A percentile compares a stretch with the other conserved stretches of the same genome.
Evolutionary conservation across 2,797 vertebrate genomes (phyloP).

Genomic region (Kryptolebias ocellatus): DNA sequence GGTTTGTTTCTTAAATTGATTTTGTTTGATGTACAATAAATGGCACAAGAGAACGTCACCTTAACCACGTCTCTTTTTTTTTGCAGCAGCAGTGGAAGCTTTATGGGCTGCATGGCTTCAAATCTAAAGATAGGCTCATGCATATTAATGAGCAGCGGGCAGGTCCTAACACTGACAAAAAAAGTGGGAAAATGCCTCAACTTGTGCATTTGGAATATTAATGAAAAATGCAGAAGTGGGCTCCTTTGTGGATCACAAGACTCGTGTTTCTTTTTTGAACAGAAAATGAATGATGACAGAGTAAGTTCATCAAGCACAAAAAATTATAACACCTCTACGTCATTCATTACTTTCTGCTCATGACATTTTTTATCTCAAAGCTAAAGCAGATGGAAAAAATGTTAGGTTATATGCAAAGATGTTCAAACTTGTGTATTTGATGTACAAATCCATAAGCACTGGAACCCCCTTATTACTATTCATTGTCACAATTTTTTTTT

Average conservation of each 20-base stretch:
- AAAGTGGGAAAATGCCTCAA: conserved; percentile 43
- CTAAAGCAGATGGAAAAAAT: no score
- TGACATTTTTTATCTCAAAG: no score
- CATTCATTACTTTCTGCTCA: no score
- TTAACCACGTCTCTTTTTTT: conserved; percentile 18
- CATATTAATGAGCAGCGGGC: conserved; percentile 52
- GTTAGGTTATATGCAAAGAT: no score
- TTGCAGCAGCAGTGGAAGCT: conserved; percentile 2
- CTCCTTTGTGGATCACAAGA: conserved; percentile 6
- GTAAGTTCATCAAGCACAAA: conserved; percentile 8
- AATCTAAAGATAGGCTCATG: conserved; percentile 44
- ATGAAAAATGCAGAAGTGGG: conserved; percentile 37
- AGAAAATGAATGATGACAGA: background rate
- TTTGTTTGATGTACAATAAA: background rate
- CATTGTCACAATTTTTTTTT: no score
- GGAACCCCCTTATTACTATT: no score
- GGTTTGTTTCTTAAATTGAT: no score
- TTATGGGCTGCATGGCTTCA: conserved; percentile 16
- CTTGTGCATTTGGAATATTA: conserved; percentile 48
- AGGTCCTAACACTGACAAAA: conserved; percentile 41
- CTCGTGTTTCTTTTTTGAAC: background rate
- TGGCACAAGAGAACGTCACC: background rate
- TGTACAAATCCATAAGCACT: no score
- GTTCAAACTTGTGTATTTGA: no score
- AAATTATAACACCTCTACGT: background rate